Conservation (phyloP, 2,888 invertebrate genomes). For the Thecophora atra region DNA sequence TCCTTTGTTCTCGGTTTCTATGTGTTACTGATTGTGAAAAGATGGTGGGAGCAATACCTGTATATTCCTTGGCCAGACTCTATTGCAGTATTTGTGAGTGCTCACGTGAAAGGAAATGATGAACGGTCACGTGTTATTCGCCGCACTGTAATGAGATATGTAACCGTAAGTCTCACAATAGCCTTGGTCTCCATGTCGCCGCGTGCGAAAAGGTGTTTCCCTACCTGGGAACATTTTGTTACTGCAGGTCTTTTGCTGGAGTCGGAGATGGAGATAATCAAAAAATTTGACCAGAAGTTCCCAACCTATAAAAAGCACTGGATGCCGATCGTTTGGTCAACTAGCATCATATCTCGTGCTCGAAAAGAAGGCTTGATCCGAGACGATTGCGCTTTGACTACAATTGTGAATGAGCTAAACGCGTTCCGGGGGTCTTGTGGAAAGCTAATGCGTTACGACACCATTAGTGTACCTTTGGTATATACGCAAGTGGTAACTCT, state of each 20-base stretch:
- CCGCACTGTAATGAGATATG: conserved; percentile 82
- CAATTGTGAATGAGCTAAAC: conserved; percentile 85
- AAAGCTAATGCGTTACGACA: conserved; percentile 77
- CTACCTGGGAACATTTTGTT: conserved; percentile 81
- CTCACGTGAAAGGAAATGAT: conserved; percentile 82
- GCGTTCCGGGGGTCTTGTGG: conserved; percentile 82
- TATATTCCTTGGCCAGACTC: conserved; percentile 87
- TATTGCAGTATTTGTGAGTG: conserved; percentile 82
- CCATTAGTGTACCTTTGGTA: conserved; percentile 77
- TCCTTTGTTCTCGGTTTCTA: conserved; percentile 95
- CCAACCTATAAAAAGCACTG: conserved; percentile 89
- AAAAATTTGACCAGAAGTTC: conserved; percentile 79
- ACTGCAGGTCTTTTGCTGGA: conserved; percentile 83
- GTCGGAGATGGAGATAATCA: conserved; percentile 80
- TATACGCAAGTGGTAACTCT: conserved; percentile 91
- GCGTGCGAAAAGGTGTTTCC: conserved; percentile 88
- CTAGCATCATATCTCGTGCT: conserved; percentile 85
- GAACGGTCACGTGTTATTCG: conserved; percentile 83
- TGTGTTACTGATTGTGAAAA: conserved; percentile 86
- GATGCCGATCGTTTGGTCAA: conserved; percentile 91
- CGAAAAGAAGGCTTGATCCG: conserved; percentile 86
- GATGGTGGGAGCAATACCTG: conserved; percentile 90
- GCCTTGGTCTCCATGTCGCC: conserved; percentile 87
- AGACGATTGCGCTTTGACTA: conserved; percentile 91
- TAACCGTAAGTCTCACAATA: conserved; percentile 84